phyloP scores from a whole-genome alignment of 2,113 vertebrate genomes.

The Anthoscopus minutus region DNA sequence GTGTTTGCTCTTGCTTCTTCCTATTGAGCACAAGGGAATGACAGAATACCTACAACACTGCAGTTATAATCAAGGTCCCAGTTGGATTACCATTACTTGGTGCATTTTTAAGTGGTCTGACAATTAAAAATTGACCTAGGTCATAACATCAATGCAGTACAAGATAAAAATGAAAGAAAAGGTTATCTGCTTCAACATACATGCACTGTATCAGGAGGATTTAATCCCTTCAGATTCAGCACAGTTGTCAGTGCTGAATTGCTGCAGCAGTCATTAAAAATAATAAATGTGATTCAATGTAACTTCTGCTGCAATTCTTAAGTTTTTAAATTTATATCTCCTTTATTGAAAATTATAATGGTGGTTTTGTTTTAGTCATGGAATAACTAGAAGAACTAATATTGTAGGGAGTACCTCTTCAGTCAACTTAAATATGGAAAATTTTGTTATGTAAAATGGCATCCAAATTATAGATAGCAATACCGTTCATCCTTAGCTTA shows the following conservation, averaged over 20 bases:
- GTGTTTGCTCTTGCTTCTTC: background rate
- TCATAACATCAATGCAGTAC: background rate
- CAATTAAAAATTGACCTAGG: background rate
- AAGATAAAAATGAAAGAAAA: background rate
- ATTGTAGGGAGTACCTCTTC: background rate
- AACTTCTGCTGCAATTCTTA: background rate
- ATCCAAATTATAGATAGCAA: background rate
- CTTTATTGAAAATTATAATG: background rate
- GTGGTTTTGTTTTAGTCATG: background rate
- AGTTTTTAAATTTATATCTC: background rate
- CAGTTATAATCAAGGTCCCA: background rate
- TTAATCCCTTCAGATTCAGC: background rate
- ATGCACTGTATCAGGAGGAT: background rate
- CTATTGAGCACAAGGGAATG: background rate
- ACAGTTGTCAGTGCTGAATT: background rate
- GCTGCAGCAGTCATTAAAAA: background rate
- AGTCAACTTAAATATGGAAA: background rate
- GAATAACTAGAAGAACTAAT: background rate
- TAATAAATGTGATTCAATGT: background rate
- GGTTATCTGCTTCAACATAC: background rate
- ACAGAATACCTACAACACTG: background rate
- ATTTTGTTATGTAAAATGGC: background rate
- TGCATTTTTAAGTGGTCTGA: background rate
- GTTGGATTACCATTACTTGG: background rate
- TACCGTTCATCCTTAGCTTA: background rate